Evolutionary conservation across 53 echinoderm and acorn worm genomes (phyloP).

Genomic region (Echinometra lucunter): DNA sequence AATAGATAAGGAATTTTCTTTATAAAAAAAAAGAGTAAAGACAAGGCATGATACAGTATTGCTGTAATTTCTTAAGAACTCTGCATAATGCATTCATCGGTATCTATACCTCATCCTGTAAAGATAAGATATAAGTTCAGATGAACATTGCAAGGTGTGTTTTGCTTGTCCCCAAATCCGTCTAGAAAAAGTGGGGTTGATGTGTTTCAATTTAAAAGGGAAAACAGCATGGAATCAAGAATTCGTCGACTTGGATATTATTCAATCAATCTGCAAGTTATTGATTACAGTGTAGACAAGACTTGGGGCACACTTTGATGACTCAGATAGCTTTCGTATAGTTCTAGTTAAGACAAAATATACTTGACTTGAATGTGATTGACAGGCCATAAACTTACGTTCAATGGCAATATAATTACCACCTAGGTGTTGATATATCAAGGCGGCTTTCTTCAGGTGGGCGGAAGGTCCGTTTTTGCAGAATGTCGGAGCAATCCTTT

Average conservation of each 20-base stretch:
- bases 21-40: neutral
- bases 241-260: neutral
- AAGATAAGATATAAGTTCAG: too few relatives aligned
- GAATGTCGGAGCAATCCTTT: neutral
- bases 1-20: neutral
- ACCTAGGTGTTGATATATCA: slow-evolving; percentile 31
- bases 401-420: slow-evolving; percentile 23
- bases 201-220: too few relatives aligned
- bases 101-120: too few relatives aligned
- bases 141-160: too few relatives aligned
- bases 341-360: neutral
- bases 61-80: too few relatives aligned
- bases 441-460: neutral
- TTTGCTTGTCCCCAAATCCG: too few relatives aligned
- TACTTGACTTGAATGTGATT: neutral
- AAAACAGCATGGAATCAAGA: too few relatives aligned
- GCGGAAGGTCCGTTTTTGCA: slow-evolving; percentile 14
- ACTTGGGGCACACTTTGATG: neutral
- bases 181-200: too few relatives aligned
- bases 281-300: neutral
- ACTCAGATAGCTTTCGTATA: neutral
- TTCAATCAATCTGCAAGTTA: neutral
- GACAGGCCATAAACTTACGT: neutral
- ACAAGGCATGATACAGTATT: too few relatives aligned
- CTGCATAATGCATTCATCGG: too few relatives aligned